phyloP scores from a whole-genome alignment of 2,888 invertebrate genomes.

The Aplocera efformata region DNA sequence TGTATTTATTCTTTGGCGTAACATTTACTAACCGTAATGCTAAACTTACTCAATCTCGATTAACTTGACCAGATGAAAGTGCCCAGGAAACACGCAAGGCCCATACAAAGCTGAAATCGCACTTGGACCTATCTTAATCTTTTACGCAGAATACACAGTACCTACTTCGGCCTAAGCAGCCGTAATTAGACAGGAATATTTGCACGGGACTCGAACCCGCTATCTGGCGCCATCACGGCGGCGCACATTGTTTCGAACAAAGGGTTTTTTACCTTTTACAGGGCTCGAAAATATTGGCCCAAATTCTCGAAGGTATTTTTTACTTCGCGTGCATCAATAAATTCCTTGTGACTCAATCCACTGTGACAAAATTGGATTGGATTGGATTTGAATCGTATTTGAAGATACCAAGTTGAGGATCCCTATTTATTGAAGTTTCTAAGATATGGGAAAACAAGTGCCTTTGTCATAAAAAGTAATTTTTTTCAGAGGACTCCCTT shows the following conservation, averaged over 20 bases:
- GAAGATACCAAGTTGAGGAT: no score
- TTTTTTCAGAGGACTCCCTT: constrained; percentile 1
- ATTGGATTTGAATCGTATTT: not conserved
- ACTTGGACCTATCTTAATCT: constrained; percentile 35
- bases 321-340: constrained; percentile 6
- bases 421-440: no score
- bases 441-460: no score
- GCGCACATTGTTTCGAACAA: constrained; percentile 54
- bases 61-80: constrained; percentile 12
- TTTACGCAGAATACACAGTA: constrained; percentile 18
- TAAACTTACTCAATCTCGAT: constrained; percentile 8
- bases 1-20: no score
- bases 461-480: no score
- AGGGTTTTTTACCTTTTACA: constrained; percentile 39
- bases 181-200: constrained; percentile 66
- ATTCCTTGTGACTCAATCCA: no score
- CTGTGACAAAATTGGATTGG: constrained; percentile 6
- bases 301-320: constrained; percentile 25
- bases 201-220: constrained; percentile 49
- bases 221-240: constrained; percentile 67
- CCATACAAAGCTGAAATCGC: constrained; percentile 32
- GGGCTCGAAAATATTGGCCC: constrained; percentile 35
- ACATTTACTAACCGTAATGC: no score
- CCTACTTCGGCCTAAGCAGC: constrained; percentile 34
- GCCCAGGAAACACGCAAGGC: constrained; percentile 25